phyloP scores from a whole-genome alignment of 2,797 vertebrate species.

The Phylloscopus collybita region DNA sequence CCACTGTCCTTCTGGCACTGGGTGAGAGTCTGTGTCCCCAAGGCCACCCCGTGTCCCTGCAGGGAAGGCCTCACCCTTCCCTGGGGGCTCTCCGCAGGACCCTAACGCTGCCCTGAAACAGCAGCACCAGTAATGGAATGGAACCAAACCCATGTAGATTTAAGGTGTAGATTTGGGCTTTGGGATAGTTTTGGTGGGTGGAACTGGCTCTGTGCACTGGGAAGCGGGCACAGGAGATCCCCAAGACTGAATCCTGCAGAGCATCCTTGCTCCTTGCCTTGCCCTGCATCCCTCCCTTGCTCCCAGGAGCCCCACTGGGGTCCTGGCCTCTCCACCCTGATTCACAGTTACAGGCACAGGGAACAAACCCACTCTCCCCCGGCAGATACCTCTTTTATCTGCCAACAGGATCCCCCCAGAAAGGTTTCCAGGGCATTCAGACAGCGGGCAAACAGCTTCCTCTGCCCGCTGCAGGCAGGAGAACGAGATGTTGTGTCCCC shows the following conservation, averaged over 20 bases:
- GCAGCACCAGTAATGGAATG: not conserved
- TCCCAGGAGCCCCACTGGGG: rapidly evolving
- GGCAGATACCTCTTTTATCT: not conserved
- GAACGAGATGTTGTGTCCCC: not conserved
- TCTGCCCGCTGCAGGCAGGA: not conserved
- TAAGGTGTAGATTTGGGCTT: not conserved
- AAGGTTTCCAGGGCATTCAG: not conserved
- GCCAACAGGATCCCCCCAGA: rapidly evolving
- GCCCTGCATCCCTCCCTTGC: rapidly evolving
- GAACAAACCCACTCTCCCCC: not conserved
- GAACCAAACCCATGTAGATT: not conserved
- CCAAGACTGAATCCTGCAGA: not conserved
- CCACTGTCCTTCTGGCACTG: not conserved
- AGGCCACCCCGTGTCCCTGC: not conserved
- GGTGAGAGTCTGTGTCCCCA: not conserved
- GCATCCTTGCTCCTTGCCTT: not conserved
- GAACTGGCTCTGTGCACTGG: not conserved
- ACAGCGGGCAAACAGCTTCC: not conserved
- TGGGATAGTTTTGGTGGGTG: not conserved
- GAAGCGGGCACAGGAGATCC: no score
- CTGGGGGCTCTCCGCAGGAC: rapidly evolving
- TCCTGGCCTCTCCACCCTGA: rapidly evolving
- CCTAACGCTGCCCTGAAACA: rapidly evolving
- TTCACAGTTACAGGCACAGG: rapidly evolving
- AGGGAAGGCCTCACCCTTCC: not conserved